A percentile compares a stretch with the other conserved stretches of the same genome.
phyloP scores from a whole-genome alignment of 2,113 vertebrate genomes.

The Neotoma lepida region DNA sequence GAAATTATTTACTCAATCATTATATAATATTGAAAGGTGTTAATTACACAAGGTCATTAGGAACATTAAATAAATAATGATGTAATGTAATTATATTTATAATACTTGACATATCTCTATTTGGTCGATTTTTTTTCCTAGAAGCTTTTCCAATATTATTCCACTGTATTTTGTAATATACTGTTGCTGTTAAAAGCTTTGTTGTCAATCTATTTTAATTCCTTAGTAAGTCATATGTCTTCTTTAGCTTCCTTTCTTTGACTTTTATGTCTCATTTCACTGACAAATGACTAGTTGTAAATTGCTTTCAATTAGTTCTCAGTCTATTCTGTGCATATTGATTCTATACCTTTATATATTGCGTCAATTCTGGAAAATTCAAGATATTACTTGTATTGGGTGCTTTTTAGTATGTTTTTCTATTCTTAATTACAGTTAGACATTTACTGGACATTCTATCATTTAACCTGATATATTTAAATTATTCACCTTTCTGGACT shows the following conservation, averaged over 20 bases:
- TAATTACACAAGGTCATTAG: neutral
- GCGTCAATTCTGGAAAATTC: neutral
- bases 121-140: neutral
- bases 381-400: neutral
- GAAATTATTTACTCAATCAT: neutral
- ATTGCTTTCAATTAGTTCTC: neutral
- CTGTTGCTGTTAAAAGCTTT: neutral
- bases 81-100: neutral
- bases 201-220: neutral
- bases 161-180: neutral
- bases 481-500: neutral
- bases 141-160: neutral
- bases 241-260: neutral
- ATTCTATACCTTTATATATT: neutral
- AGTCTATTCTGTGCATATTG: neutral
- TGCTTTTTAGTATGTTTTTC: neutral
- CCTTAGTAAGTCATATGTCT: neutral
- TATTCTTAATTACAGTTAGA: neutral
- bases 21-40: neutral
- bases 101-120: neutral
- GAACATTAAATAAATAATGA: neutral
- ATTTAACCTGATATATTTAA: neutral
- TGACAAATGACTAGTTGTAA: neutral
- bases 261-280: neutral
- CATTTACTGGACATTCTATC: neutral